Percentiles rank a stretch among this genome's conserved stretches.
Conservation (phyloP, 37 sponge, comb jelly and placozoan genomes). For the Beroe ovata region DNA sequence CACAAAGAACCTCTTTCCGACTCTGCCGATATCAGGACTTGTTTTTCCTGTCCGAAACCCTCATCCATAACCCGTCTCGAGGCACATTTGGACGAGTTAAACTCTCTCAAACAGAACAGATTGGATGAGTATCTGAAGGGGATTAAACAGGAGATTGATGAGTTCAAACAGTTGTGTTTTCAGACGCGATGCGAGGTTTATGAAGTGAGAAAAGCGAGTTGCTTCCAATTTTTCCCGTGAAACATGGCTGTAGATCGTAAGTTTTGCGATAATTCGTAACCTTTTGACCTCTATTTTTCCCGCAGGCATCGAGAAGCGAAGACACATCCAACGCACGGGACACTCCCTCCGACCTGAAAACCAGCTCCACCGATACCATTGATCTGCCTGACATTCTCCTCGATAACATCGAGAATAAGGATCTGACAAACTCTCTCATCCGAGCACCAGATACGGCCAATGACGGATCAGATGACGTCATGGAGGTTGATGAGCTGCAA, state of each 20-base stretch:
- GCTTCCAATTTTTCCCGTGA: no score
- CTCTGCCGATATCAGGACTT: not conserved
- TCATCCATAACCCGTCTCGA: not conserved
- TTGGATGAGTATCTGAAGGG: constrained; percentile 11
- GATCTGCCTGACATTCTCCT: constrained; percentile 43
- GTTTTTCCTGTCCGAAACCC: constrained; percentile 28
- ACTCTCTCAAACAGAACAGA: not conserved
- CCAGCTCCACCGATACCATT: constrained; percentile 36
- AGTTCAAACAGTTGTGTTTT: constrained; percentile 24
- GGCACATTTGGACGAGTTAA: not conserved
- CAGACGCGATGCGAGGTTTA: constrained; percentile 66
- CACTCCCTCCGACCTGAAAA: not conserved
- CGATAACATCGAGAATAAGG: constrained; percentile 16
- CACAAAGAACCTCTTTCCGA: not conserved
- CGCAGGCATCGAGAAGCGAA: constrained; percentile 5
- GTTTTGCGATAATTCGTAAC: no score
- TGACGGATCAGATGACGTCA: not conserved
- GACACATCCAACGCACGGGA: not conserved
- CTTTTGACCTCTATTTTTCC: not conserved
- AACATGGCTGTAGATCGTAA: no score
- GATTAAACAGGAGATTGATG: constrained; percentile 25
- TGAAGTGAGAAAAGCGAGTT: no score
- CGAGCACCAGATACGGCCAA: not conserved
- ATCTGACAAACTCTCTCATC: not conserved
- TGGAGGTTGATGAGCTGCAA: not conserved